Conservation (phyloP, 64 coral and sea anemone genomes). For the Porites australiensis region DNA sequence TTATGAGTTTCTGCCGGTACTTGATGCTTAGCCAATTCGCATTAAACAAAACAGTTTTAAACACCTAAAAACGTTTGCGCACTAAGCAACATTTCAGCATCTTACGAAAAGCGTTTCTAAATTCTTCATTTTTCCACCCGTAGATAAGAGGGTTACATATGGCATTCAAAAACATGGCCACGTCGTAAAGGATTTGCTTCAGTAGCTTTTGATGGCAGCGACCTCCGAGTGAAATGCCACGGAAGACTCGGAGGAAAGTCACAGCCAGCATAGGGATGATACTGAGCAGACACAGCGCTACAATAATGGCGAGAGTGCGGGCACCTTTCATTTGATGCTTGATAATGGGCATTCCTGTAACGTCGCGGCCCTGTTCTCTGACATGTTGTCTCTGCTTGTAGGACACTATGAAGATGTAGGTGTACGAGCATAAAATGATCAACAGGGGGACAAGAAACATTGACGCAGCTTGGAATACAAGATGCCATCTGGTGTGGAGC, state of each 20-base stretch:
- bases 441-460: not conserved
- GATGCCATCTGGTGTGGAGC: not conserved
- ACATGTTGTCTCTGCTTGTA: not conserved
- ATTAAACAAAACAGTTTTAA: too few relatives aligned
- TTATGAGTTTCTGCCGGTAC: too few relatives aligned
- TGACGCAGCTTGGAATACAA: not conserved
- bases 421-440: not conserved
- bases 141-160: constrained; percentile 8
- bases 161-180: not conserved
- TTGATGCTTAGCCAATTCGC: too few relatives aligned
- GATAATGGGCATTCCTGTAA: not conserved
- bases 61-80: too few relatives aligned
- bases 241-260: not conserved
- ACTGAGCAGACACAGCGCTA: constrained; percentile 11
- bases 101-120: not conserved
- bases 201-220: not conserved
- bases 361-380: not conserved
- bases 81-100: not conserved
- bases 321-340: constrained; percentile 10
- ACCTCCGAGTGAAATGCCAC: not conserved
- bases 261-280: not conserved
- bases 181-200: not conserved
- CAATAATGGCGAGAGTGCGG: not conserved
- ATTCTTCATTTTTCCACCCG: not conserved
- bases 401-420: not conserved